These are phyloP conservation scores for Linnaemya tessellans DNA, from an alignment of 2,888 invertebrate species.

Conservation along the genomic window DNA sequence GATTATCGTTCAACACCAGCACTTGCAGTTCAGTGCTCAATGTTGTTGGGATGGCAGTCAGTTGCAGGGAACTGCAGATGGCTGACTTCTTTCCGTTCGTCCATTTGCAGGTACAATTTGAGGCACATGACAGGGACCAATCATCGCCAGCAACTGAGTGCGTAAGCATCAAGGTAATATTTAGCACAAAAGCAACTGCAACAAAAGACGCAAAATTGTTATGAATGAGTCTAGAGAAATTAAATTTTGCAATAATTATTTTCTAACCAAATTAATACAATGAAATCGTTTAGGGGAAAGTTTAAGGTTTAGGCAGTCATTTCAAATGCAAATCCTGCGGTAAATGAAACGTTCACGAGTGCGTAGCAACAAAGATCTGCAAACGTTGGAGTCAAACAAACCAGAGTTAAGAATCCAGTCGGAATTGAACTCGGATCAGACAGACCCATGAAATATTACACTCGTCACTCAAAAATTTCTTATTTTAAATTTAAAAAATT, in stretches of 20 bases:
- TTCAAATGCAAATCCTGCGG: too few relatives aligned
- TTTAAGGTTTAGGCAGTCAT: too few relatives aligned
- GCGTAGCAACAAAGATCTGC: too few relatives aligned
- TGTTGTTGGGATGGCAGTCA: slow-evolving; percentile 89
- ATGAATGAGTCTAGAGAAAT: neutral
- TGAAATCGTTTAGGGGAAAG: neutral
- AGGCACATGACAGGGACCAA: slow-evolving; percentile 93
- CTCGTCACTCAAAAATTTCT: too few relatives aligned
- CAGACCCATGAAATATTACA: too few relatives aligned
- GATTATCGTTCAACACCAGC: slow-evolving; percentile 92
- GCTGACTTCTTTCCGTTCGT: slow-evolving; percentile 95
- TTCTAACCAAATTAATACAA: neutral
- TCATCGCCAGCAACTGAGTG: slow-evolving; percentile 86
- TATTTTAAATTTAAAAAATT: too few relatives aligned
- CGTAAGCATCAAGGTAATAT: slow-evolving; percentile 73
- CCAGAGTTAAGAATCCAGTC: too few relatives aligned
- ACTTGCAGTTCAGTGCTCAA: slow-evolving; percentile 89
- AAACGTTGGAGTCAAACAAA: too few relatives aligned
- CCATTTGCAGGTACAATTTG: slow-evolving; percentile 95
- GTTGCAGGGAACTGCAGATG: slow-evolving; percentile 91
- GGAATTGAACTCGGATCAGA: too few relatives aligned
- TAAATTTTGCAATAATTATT: neutral
- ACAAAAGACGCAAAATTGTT: slow-evolving; percentile 18
- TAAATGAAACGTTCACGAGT: too few relatives aligned
- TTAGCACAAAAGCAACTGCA: slow-evolving; percentile 75